These are phyloP conservation scores for Alloplasta piceator DNA, from an alignment of 2,888 invertebrate species.

Conservation along the genomic window DNA sequence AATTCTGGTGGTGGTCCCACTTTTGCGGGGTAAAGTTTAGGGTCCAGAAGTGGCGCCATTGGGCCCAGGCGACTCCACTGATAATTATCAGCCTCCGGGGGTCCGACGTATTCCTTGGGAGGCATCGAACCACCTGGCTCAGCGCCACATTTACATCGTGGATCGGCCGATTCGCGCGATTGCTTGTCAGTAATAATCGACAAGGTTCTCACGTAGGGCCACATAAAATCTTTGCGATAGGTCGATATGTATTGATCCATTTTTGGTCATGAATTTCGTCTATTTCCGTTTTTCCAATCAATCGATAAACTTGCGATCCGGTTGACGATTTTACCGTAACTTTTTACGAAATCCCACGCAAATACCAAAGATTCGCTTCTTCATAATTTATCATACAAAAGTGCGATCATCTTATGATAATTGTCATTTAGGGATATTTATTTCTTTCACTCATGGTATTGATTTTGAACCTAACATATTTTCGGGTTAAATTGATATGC, in stretches of 20 bases:
- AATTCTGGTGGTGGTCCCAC: constrained; percentile 86
- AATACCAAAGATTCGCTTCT: not conserved
- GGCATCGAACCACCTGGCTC: constrained; percentile 47
- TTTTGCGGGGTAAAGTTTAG: constrained; percentile 86
- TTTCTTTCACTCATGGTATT: constrained; percentile 1
- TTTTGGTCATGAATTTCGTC: constrained; percentile 15
- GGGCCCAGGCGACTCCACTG: constrained; percentile 84
- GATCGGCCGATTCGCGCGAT: not conserved
- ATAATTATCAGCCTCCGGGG: constrained; percentile 63
- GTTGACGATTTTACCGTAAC: constrained; percentile 1
- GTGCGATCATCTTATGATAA: constrained; percentile 6
- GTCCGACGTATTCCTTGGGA: constrained; percentile 32
- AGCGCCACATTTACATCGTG: constrained; percentile 60
- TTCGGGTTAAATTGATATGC: constrained; percentile 23
- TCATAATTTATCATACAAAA: constrained; percentile 4
- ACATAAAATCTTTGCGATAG: constrained; percentile 87
- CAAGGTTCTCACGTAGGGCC: constrained; percentile 84
- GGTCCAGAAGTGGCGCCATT: constrained; percentile 87
- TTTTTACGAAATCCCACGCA: constrained; percentile 9
- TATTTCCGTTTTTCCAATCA: constrained; percentile 1
- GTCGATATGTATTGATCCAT: constrained; percentile 88
- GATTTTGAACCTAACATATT: constrained; percentile 46
- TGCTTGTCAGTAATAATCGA: constrained; percentile 12
- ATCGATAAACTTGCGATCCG: constrained; percentile 12
- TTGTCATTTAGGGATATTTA: constrained; percentile 7